Evolutionary conservation across 2,888 invertebrate species (phyloP), one percentile per base, ranked within the genome.

Genomic region (Coenonympha glycerion): DNA sequence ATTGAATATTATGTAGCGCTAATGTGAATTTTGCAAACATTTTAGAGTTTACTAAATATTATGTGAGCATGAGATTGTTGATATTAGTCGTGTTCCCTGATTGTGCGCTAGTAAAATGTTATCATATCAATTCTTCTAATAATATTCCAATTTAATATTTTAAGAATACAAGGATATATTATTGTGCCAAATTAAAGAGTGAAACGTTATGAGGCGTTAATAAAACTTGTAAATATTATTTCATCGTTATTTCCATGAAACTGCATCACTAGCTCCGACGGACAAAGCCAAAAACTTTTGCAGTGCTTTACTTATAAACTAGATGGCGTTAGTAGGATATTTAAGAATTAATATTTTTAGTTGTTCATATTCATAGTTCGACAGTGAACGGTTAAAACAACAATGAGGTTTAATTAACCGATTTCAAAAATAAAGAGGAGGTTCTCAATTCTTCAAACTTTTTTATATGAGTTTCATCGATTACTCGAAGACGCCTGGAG

Each of bases 251-350:
- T 6, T 11, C 11, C 19, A 22, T 37, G 26, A 40, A 26, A 26
- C 16, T 11, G 57, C 61, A 53, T 68, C 30, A 39, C 16, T 54
- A 70, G 71, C 79, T 72, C 75, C 46, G 16, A 56, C 56, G 69
- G 57, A 9, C 16, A 31, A 51, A 58, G 53, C 13, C 34, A 9
- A 56, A 64, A 73, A 64, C 65, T 33, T 11, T 49, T 51, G 60
- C 68, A 61, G 66, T 79, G 71, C 62, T 0, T 0, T 18, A 37
- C 4, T 9, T 28, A 11, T 37, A 0, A 30, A 41, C 66, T 57
- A 79, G 79, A 74, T 79, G 79, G 73, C 76, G 59, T 0, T 52
- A 64, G 30, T 41, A 42, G 34, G 6, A 6, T 31, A n/a, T 24
- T 8, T 2, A 24, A 24, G 6, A 9, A n/a, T n/a, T n/a, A n/a